phyloP scores from a whole-genome alignment of 2,113 vertebrate species.

The Zosterops hypoxanthus region DNA sequence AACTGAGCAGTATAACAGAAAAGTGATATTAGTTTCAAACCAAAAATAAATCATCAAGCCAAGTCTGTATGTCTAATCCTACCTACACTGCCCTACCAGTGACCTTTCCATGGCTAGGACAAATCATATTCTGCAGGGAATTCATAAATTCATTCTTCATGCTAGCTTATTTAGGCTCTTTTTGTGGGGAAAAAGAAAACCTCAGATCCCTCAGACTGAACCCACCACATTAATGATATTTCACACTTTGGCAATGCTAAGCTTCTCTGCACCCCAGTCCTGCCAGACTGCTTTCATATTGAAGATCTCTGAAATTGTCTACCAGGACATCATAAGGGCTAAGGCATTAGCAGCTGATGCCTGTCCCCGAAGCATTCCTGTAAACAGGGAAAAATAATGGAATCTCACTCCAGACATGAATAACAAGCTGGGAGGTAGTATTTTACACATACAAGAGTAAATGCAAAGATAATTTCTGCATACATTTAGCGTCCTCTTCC shows the following conservation, averaged over 20 bases:
- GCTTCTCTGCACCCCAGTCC: neutral
- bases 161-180: neutral
- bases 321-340: neutral
- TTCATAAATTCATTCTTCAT: neutral
- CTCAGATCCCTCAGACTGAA: neutral
- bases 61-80: conserved; percentile 13
- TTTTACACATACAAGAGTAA: neutral
- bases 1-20: conserved; percentile 31
- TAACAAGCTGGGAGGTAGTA: neutral
- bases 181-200: neutral
- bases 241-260: neutral
- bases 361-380: neutral
- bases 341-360: neutral
- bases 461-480: neutral
- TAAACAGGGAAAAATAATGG: neutral
- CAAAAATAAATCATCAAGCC: conserved; percentile 52
- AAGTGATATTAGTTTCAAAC: conserved; percentile 45
- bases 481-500: neutral
- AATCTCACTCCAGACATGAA: neutral
- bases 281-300: neutral
- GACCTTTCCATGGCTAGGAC: conserved; percentile 22
- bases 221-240: neutral
- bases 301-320: neutral
- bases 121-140: neutral
- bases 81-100: neutral